Evolutionary conservation across 2,113 vertebrate species (phyloP), one percentile per base, ranked within the genome.

Genomic region (Oreotrochilus melanogaster): DNA sequence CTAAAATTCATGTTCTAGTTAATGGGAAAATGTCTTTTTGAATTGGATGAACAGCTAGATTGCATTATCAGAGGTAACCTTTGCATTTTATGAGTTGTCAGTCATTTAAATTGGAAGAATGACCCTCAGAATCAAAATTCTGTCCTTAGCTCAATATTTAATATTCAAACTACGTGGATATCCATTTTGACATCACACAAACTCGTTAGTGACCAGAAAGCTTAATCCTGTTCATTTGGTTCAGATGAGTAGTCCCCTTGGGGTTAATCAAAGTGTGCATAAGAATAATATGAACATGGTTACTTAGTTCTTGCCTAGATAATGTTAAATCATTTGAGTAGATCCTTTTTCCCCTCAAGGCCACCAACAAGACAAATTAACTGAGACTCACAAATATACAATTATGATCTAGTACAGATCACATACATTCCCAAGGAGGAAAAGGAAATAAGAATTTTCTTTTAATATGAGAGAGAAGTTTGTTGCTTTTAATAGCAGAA

Each of bases 171-270:
- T 78, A 45, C 7, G 14, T 9, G 27, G 62, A 31, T 15, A 74
- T 74, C 35, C 24, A n/a, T 75, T 94, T 78, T 89, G 37, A 67
- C n/a, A 75, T 78, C 31, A 60, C n/a, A 51, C 12, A 71, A 82
- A 45, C 22, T 64, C 35, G 62, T 58, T 57, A 72, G 30, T 2
- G 4, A 67, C 70, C 43, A 45, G 78, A 85, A 85, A 79, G 21
- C 18, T 56, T 86, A 93, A 89, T 94, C 56, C 27, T 78, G 4
- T 64, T 86, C 4, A 83, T 91, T 88, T 76, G n/a, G 86, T 89
- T 92, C 78, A 71, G 37, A 64, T 42, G 37, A 70, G 50, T 82
- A 54, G 37, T 84, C 48, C 81, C 45, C 9, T 27, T 23, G 27
- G 35, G 30, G 21, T 89, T 88, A 85, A 70, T 58, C 22, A n/a